Base-by-base conservation (phyloP, 2,797 vertebrate species). In the Periparus ater region DNA sequence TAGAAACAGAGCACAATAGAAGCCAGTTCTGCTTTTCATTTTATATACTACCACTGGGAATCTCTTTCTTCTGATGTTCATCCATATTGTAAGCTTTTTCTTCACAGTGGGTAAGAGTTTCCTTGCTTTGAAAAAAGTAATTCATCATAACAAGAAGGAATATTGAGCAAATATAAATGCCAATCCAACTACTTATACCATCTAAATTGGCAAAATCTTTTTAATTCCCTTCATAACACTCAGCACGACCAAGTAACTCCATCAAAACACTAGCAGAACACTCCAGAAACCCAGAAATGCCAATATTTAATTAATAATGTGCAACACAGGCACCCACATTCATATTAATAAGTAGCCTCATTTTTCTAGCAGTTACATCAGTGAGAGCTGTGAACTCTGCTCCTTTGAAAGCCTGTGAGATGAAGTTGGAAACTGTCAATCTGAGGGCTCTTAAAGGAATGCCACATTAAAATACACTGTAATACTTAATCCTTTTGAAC, bases 21-120 rank as follows among this genome's bases (percentile, higher is more conserved):
- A 96, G 80, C 85, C 91, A 83, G 89, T 77, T 96, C 95, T 97
- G 94, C 89, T 95, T 96, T 95, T 92, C 80, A 80, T 97, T 97
- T 96, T 91, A 96, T 87, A 91, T 50, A 86, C 74, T 79, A 93
- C 96, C 95, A 94, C 50, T 90, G 96, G 90, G 96, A 96, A 95
- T 92, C 88, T 89, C 57, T 94, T 92, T 93, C 94, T 87, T 96
- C 89, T 96, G 94, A 96, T 94, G 88, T 95, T 93, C 93, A 94
- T 93, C 96, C 95, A 95, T 80, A 82, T 74, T 96, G 38, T 88
- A 95, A 95, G 91, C 25, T 93, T 94, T 88, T 82, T 87, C 91
- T 94, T 94, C 75, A 91, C 83, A 93, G 88, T 45, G 89, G 91
- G 85, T 89, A 94, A 94, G 60, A 96, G 90, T 96, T 95, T 95